phyloP scores from a whole-genome alignment of 2,113 vertebrate genomes.

The Marmota monax region DNA sequence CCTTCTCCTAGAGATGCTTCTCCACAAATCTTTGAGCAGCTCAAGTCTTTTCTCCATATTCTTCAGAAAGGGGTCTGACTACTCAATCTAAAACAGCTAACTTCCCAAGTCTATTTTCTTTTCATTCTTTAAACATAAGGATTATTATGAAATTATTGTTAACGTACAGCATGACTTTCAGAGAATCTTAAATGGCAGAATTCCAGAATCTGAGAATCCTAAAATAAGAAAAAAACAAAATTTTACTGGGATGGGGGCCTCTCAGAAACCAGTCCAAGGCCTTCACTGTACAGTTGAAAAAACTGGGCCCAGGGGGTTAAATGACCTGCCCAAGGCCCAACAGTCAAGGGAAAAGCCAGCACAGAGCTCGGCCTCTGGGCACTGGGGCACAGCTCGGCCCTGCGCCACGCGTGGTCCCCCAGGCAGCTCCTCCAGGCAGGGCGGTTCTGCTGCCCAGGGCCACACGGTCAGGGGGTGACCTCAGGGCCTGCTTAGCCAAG shows the following conservation, averaged over 20 bases:
- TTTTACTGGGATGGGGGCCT: background rate
- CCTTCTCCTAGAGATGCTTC: background rate
- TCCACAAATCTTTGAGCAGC: background rate
- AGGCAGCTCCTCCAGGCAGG: background rate
- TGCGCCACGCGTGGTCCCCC: background rate
- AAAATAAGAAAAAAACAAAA: background rate
- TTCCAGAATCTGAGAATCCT: background rate
- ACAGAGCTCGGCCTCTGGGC: background rate
- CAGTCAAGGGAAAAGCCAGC: background rate
- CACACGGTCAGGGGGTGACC: background rate
- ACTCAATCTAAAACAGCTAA: background rate
- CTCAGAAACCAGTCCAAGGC: background rate
- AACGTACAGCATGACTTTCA: background rate
- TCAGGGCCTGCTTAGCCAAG: background rate
- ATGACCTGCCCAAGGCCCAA: background rate
- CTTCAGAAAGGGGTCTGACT: background rate
- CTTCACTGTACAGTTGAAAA: background rate
- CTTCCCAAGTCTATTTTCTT: background rate
- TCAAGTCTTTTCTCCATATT: background rate
- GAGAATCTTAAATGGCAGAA: background rate
- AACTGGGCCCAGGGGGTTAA: background rate
- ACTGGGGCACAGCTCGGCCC: accelerated
- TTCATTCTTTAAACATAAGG: background rate
- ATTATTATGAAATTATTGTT: background rate
- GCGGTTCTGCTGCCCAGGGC: background rate